Evolutionary conservation across 2,797 vertebrate species (phyloP).

Genomic region (Halcyon chelicuti): DNA sequence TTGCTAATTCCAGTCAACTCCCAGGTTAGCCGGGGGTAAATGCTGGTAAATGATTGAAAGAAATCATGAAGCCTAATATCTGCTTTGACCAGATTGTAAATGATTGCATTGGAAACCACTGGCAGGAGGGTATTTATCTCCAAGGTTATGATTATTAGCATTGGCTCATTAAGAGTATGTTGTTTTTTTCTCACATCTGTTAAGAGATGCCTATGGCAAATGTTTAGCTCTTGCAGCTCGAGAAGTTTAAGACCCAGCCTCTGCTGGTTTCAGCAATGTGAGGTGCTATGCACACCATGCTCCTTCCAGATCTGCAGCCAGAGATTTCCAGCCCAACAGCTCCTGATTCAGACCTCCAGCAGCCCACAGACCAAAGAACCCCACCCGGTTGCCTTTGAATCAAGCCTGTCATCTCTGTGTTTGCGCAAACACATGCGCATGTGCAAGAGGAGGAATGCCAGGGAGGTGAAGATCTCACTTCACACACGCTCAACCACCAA

Average conservation of each 20-base stretch:
- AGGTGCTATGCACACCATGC: not conserved
- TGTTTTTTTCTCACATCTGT: not conserved
- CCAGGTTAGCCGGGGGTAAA: not conserved
- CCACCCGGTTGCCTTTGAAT: not conserved
- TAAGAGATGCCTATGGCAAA: not conserved
- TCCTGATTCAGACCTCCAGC: not conserved
- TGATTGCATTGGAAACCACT: not conserved
- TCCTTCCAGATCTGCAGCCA: not conserved
- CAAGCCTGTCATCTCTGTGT: not conserved
- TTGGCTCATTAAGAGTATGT: not conserved
- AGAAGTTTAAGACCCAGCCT: not conserved
- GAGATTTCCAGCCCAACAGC: not conserved
- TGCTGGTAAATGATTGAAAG: not conserved
- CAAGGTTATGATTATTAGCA: not conserved
- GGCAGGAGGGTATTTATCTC: not conserved
- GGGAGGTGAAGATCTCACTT: not conserved
- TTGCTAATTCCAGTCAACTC: not conserved
- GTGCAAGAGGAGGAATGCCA: accelerated
- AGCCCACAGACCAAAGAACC: not conserved
- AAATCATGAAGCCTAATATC: not conserved
- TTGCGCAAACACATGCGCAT: not conserved
- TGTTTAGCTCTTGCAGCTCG: not conserved
- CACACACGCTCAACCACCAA: accelerated
- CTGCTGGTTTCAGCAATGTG: not conserved
- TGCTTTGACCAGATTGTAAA: not conserved